Percentiles rank a stretch among this genome's conserved stretches.
These are phyloP conservation scores for Hyles euphorbiae DNA, from an alignment of 1,140 invertebrate species.

Conservation along the genomic window DNA sequence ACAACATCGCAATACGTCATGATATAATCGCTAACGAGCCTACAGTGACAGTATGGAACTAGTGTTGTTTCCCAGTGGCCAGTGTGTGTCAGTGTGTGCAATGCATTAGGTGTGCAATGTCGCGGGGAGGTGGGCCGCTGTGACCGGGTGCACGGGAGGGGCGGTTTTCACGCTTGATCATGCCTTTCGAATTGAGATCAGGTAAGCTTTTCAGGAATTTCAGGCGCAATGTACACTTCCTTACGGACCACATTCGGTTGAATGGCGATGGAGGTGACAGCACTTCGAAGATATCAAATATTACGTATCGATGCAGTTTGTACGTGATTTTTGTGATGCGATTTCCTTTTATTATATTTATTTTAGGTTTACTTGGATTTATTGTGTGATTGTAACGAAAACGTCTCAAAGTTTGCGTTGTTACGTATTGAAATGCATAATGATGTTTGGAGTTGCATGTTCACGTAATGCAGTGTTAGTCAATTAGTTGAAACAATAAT, in stretches of 20 bases:
- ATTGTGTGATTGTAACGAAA: too few relatives aligned
- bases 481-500: too few relatives aligned
- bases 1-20: constrained; percentile 42
- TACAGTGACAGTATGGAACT: constrained; percentile 16
- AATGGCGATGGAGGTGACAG: neutral
- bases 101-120: constrained; percentile 46
- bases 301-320: neutral
- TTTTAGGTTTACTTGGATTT: too few relatives aligned
- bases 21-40: constrained; percentile 29
- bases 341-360: too few relatives aligned
- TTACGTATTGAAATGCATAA: too few relatives aligned
- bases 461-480: too few relatives aligned
- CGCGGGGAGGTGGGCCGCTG: constrained; percentile 40
- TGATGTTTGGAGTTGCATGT: too few relatives aligned
- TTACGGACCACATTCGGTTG: constrained; percentile 7
- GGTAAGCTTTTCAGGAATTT: constrained; percentile 48
- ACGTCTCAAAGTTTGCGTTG: too few relatives aligned
- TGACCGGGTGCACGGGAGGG: constrained; percentile 53
- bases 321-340: too few relatives aligned
- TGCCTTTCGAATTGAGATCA: constrained; percentile 70
- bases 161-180: constrained; percentile 57
- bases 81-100: constrained; percentile 43
- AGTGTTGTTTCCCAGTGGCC: constrained; percentile 21
- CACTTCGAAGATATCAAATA: neutral
- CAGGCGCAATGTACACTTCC: constrained; percentile 3